Percentiles rank a stretch among this genome's conserved stretches.
phyloP scores from a whole-genome alignment of 2,797 vertebrate species.

The Takifugu rubripes region DNA sequence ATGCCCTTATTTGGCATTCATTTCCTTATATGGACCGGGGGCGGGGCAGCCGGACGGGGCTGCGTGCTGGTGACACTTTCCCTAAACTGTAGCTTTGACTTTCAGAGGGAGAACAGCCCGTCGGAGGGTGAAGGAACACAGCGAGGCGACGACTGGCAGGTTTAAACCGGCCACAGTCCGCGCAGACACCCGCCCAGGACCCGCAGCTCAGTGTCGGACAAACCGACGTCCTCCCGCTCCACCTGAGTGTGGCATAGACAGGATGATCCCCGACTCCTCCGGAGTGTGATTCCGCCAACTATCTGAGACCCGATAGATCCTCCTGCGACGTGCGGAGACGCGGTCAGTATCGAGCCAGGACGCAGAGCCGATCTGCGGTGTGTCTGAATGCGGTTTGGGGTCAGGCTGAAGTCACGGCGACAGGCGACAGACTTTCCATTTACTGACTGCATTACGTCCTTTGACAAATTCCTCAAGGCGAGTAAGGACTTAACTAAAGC shows the following conservation, averaged over 20 bases:
- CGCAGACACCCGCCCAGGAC: no score
- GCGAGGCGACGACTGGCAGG: not conserved
- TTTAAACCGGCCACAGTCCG: not conserved
- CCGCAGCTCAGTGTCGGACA: not conserved
- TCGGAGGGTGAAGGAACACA: conserved; percentile 47
- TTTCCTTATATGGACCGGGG: conserved; percentile 62
- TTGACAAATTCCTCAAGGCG: not conserved
- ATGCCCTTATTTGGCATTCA: conserved; percentile 66
- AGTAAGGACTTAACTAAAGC: not conserved
- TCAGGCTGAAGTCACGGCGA: not conserved
- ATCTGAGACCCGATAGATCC: conserved; percentile 15
- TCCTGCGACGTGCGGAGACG: conserved; percentile 10
- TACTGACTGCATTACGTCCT: not conserved
- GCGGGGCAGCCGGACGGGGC: conserved; percentile 38
- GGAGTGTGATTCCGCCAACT: conserved; percentile 10
- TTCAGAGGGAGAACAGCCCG: conserved; percentile 52
- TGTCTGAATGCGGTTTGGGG: no score
- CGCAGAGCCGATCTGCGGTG: no score
- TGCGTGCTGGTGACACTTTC: conserved; percentile 75
- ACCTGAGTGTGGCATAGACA: conserved; percentile 18
- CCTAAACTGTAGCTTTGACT: conserved; percentile 63
- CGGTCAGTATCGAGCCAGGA: no score
- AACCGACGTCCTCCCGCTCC: conserved; percentile 29
- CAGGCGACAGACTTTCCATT: not conserved
- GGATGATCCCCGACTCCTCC: conserved; percentile 16